phyloP scores from a whole-genome alignment of 2,888 invertebrate species.

The Crioceris asparagi region DNA sequence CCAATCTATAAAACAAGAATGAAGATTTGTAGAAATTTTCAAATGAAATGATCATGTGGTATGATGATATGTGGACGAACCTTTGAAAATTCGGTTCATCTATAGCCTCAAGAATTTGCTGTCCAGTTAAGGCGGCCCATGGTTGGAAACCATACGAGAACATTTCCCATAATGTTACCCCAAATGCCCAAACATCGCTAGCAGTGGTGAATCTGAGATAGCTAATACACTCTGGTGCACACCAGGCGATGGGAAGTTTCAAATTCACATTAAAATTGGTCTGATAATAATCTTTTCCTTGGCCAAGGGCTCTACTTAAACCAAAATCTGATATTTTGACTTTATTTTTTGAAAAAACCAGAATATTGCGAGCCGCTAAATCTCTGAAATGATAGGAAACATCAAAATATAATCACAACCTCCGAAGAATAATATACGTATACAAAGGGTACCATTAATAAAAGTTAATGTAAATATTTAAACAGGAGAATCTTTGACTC shows the following conservation, averaged over 20 bases:
- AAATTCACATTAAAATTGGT: slow-evolving; percentile 96
- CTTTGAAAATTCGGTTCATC: slow-evolving; percentile 87
- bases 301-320: slow-evolving; percentile 86
- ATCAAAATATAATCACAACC: no score
- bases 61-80: slow-evolving; percentile 3
- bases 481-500: no score
- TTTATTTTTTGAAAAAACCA: slow-evolving; percentile 92
- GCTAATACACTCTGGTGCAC: slow-evolving; percentile 96
- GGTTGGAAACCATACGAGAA: slow-evolving; percentile 98
- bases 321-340: slow-evolving; percentile 99
- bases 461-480: no score
- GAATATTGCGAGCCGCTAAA: slow-evolving; percentile 92
- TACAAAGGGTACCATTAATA: no score
- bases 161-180: slow-evolving; percentile 95
- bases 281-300: slow-evolving; percentile 98
- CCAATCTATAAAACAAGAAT: slow-evolving; percentile 40
- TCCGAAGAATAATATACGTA: no score
- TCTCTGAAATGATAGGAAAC: slow-evolving; percentile 59
- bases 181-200: slow-evolving; percentile 97
- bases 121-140: slow-evolving; percentile 83
- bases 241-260: slow-evolving; percentile 97
- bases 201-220: slow-evolving; percentile 92
- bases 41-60: no score
- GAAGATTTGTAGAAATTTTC: not conserved
- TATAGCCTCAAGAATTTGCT: slow-evolving; percentile 90